Evolutionary conservation across 2,888 invertebrate species (phyloP).

Genomic region (Rhamnusium bicolor): DNA sequence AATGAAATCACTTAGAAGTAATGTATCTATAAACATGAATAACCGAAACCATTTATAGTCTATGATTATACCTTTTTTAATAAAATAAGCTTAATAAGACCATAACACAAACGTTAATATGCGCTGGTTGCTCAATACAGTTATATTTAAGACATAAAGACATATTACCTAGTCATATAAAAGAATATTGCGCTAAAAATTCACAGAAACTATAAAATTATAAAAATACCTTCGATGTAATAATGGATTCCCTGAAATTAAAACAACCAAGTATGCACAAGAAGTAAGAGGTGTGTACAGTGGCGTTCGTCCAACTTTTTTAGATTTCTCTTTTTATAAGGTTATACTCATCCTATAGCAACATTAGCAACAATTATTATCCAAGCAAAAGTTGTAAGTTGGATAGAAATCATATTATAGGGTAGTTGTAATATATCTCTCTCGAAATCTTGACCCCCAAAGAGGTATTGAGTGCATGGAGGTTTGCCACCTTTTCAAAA

Average conservation of each 20-base stretch:
- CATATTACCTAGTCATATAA: constrained; percentile 36
- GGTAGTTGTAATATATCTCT: too few species aligned
- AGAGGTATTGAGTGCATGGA: too few species aligned
- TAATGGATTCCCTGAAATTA: constrained; percentile 48
- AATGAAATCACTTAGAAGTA: constrained; percentile 8
- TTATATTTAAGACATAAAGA: constrained; percentile 28
- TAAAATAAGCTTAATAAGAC: constrained; percentile 10
- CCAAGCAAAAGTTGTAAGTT: too few species aligned
- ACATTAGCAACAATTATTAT: too few species aligned
- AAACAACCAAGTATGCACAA: constrained; percentile 23
- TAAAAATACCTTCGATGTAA: constrained; percentile 45
- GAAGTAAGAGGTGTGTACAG: not conserved
- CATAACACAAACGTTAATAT: constrained; percentile 20
- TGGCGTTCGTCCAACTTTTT: constrained; percentile 7
- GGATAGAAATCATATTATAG: too few species aligned
- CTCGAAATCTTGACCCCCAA: too few species aligned
- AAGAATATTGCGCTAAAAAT: constrained; percentile 50
- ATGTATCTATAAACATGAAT: constrained; percentile 16
- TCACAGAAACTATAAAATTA: constrained; percentile 55
- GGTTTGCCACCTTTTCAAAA: too few species aligned
- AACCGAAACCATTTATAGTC: constrained; percentile 20
- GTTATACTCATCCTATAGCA: too few species aligned
- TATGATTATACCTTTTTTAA: constrained; percentile 31
- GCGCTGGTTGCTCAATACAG: constrained; percentile 35
- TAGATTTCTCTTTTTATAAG: not conserved